Conservation (phyloP, 2,888 invertebrate species). For the Pharmacophagus antenor region DNA sequence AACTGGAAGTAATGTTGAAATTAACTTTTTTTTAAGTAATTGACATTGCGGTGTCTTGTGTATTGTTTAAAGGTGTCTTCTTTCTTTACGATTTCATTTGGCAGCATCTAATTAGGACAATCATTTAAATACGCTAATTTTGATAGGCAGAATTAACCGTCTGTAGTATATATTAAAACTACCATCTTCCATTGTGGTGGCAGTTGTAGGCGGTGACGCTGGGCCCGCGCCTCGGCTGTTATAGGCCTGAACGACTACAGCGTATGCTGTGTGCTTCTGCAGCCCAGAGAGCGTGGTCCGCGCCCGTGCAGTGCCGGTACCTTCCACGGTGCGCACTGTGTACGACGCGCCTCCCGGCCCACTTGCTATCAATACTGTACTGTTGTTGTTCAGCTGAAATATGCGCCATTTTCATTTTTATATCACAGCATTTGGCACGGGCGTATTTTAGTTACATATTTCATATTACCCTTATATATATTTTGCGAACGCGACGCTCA, state of each 20-base stretch:
- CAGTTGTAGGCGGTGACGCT: constrained; percentile 88
- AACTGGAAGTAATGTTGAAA: too few species aligned
- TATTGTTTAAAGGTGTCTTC: too few species aligned
- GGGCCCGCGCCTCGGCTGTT: constrained; percentile 93
- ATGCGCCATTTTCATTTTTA: neutral
- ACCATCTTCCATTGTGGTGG: constrained; percentile 92
- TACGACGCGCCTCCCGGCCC: constrained; percentile 80
- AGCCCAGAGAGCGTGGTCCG: constrained; percentile 83
- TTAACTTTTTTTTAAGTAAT: too few species aligned
- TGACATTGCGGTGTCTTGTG: too few species aligned
- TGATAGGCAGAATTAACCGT: too few species aligned
- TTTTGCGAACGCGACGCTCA: too few species aligned
- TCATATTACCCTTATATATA: too few species aligned
- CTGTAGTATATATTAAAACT: too few species aligned
- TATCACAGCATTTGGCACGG: neutral
- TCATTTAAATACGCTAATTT: too few species aligned
- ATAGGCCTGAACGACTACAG: constrained; percentile 92
- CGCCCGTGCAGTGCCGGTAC: constrained; percentile 86
- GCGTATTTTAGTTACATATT: neutral
- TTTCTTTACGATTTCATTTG: too few species aligned
- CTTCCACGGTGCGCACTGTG: constrained; percentile 88
- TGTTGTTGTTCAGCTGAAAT: constrained; percentile 68
- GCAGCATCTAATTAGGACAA: too few species aligned
- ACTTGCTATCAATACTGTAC: constrained; percentile 66
- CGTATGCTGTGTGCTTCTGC: constrained; percentile 89